Conservation (phyloP, 2,888 invertebrate genomes). For the Calliscelio sp. region DNA sequence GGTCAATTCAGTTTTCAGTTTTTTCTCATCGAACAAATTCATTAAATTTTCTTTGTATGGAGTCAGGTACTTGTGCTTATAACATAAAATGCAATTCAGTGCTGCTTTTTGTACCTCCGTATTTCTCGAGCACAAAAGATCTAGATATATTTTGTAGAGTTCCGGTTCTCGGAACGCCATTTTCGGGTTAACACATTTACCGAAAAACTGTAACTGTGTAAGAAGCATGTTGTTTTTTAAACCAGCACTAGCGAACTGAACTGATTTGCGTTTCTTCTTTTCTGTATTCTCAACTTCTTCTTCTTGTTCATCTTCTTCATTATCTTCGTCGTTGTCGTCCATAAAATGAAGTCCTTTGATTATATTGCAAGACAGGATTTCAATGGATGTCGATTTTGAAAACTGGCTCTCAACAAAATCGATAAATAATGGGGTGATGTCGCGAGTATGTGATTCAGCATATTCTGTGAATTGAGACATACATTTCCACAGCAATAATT, state of each 20-base stretch:
- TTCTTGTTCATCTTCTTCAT: constrained; percentile 81
- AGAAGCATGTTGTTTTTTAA: constrained; percentile 87
- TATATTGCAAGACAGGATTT: constrained; percentile 88
- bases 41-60: constrained; percentile 94
- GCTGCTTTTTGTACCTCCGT: constrained; percentile 93
- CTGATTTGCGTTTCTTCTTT: constrained; percentile 81
- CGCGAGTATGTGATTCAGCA: constrained; percentile 93
- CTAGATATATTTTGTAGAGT: constrained; percentile 91
- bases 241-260: constrained; percentile 61
- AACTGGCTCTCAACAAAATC: constrained; percentile 91
- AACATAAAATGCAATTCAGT: constrained; percentile 94
- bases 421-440: constrained; percentile 93
- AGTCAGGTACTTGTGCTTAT: constrained; percentile 92
- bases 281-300: constrained; percentile 64
- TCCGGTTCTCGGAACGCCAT: constrained; percentile 92
- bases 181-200: constrained; percentile 93
- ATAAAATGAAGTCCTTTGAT: too few species aligned
- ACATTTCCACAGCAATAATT: constrained; percentile 93
- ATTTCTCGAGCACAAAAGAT: constrained; percentile 93
- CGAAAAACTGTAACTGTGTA: constrained; percentile 91
- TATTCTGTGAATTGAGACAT: constrained; percentile 91
- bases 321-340: constrained; percentile 84
- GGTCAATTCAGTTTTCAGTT: constrained; percentile 94
- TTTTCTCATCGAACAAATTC: constrained; percentile 94
- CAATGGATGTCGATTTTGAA: constrained; percentile 88